Evolutionary conservation across 1,140 invertebrate genomes (phyloP).

Genomic region (Bacillus rossius): DNA sequence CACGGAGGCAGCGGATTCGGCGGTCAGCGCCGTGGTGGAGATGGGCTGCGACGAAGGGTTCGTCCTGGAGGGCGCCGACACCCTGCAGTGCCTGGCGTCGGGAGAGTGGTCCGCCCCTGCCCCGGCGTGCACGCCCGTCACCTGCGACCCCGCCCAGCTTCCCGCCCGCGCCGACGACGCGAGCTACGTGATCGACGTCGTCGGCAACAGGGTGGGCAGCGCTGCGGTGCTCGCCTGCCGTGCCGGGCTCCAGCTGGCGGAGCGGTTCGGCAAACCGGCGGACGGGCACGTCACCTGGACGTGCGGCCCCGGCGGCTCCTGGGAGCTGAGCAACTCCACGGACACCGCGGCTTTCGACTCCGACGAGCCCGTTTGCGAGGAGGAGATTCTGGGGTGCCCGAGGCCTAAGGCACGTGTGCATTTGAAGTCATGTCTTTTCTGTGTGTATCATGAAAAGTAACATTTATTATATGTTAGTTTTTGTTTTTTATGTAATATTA

Average conservation of each 20-base stretch:
- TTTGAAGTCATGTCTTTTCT: no score
- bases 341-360: not conserved
- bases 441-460: no score
- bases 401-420: conserved; percentile 24
- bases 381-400: conserved; percentile 11
- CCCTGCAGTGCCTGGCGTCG: not conserved
- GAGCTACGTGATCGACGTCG: not conserved
- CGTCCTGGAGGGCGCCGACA: not conserved
- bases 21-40: not conserved
- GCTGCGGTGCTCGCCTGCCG: not conserved
- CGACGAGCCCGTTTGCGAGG: conserved; percentile 5
- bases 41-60: not conserved
- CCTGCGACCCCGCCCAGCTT: not conserved
- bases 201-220: not conserved
- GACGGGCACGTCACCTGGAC: not conserved
- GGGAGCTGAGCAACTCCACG: not conserved
- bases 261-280: not conserved
- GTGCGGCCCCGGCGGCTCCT: not conserved
- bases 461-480: not conserved
- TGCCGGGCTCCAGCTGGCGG: not conserved
- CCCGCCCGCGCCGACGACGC: not conserved
- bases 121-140: not conserved
- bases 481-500: no score
- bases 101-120: not conserved
- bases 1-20: no score